Evolutionary conservation across 2,113 vertebrate genomes (phyloP).

Genomic region (Ammospiza caudacuta): DNA sequence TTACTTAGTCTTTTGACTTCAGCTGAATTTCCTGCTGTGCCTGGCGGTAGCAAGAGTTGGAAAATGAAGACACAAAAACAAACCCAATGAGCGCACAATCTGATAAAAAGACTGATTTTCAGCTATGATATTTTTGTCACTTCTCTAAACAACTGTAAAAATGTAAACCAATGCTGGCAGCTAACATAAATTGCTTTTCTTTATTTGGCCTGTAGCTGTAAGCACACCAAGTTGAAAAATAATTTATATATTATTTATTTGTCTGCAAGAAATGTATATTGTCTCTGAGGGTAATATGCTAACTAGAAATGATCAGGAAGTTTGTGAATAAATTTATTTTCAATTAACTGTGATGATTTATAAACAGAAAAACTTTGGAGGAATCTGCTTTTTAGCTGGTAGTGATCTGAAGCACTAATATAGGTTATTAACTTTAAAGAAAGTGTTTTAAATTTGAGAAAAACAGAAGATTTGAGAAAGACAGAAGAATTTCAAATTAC

Average conservation of each 20-base stretch:
- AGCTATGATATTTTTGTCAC: background rate
- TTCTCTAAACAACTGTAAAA: background rate
- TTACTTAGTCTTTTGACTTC: slow-evolving; percentile 39
- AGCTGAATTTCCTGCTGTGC: slow-evolving; percentile 27
- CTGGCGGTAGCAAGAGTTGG: background rate
- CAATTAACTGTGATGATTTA: background rate
- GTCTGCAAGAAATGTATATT: background rate
- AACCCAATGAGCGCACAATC: slow-evolving; percentile 13
- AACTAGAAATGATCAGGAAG: background rate
- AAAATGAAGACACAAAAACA: slow-evolving; percentile 28
- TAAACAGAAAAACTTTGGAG: background rate
- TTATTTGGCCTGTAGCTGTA: background rate
- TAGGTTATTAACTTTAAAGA: background rate
- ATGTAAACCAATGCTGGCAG: background rate
- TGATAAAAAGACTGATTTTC: slow-evolving; percentile 6
- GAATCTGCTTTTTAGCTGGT: background rate
- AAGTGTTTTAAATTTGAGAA: background rate
- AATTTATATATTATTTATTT: background rate
- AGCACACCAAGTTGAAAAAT: background rate
- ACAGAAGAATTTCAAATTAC: background rate
- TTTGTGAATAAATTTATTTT: background rate
- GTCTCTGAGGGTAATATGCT: background rate
- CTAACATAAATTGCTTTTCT: background rate
- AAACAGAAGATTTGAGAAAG: background rate
- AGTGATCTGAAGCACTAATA: background rate